Evolutionary conservation across 2,113 vertebrate genomes (phyloP).

Genomic region (Tragelaphus strepsiceros): DNA sequence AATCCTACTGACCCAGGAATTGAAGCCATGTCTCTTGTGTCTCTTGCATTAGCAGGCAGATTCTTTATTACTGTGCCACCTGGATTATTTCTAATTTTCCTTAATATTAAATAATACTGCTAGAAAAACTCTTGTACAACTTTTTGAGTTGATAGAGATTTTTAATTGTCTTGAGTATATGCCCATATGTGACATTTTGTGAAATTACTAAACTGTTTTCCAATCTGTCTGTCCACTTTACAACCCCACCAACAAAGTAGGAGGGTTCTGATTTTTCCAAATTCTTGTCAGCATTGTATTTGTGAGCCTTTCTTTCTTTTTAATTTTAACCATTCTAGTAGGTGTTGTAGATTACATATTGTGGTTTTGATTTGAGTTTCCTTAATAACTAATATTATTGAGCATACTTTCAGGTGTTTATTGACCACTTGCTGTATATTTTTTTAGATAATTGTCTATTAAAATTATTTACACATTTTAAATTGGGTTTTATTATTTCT

Average conservation of each 20-base stretch:
- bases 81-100: neutral
- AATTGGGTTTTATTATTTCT: neutral
- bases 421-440: neutral
- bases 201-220: neutral
- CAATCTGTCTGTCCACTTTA: neutral
- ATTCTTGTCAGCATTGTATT: neutral
- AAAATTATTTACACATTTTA: neutral
- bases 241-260: neutral
- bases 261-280: neutral
- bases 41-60: neutral
- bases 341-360: neutral
- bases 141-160: neutral
- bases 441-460: neutral
- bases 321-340: neutral
- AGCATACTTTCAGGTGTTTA: neutral
- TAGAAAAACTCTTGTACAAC: neutral
- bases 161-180: neutral
- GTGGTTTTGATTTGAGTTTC: neutral
- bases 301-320: neutral
- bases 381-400: neutral
- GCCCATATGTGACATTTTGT: neutral
- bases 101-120: neutral
- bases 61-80: neutral
- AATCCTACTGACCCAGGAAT: neutral
- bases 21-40: neutral